These are phyloP conservation scores for Myotis findleyi DNA, from an alignment of 2,797 vertebrate genomes.

Conservation along the genomic window DNA sequence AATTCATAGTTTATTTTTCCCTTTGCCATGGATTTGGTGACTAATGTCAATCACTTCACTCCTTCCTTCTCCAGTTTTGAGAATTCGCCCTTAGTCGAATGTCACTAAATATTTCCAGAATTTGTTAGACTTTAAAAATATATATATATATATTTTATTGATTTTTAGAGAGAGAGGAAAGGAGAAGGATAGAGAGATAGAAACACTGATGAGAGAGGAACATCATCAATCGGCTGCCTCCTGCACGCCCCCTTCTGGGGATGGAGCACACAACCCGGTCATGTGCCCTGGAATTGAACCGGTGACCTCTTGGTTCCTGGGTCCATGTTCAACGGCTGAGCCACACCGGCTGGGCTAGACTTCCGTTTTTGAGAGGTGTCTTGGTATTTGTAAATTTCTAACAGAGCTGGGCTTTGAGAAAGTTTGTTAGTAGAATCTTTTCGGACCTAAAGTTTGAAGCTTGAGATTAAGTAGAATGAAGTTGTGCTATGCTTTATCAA, in stretches of 20 bases:
- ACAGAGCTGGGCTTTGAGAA: background rate
- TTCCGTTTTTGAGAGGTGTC: background rate
- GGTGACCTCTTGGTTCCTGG: no score
- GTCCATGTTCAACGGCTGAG: no score
- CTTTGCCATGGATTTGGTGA: background rate
- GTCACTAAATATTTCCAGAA: background rate
- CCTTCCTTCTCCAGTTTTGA: background rate
- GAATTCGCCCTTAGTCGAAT: background rate
- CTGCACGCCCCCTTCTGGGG: no score
- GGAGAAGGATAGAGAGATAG: no score
- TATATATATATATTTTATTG: no score
- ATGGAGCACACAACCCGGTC: no score
- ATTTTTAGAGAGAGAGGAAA: no score
- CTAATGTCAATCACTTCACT: background rate
- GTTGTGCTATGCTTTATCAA: background rate
- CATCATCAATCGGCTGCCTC: no score
- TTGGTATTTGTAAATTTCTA: background rate
- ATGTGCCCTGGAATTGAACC: no score
- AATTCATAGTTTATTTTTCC: background rate
- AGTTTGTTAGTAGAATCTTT: background rate
- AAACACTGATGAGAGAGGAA: no score
- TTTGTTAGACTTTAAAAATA: background rate
- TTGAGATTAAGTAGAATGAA: background rate
- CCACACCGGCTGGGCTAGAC: no score
- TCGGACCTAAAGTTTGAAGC: conserved; percentile 1